Evolutionary conservation across 2,113 vertebrate genomes (phyloP).

Genomic region (Dendropsophus ebraccatus): DNA sequence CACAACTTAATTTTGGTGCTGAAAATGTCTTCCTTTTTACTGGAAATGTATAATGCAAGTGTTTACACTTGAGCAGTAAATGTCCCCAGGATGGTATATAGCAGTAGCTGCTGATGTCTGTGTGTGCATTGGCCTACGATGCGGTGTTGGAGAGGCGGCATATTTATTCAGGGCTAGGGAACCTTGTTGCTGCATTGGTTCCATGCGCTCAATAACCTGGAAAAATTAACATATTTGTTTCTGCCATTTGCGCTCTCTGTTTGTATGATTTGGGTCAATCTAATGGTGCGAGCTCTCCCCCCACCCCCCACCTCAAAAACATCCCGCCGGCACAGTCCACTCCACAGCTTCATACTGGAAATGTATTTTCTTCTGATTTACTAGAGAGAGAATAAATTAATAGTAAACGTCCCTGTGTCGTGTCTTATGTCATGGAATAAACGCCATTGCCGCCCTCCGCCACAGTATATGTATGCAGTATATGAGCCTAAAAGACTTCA

Average conservation of each 20-base stretch:
- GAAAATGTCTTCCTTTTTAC: constrained; percentile 25
- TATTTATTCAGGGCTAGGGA: constrained; percentile 19
- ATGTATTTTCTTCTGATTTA: constrained; percentile 2
- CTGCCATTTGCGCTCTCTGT: background rate
- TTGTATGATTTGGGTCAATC: background rate
- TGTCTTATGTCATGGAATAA: background rate
- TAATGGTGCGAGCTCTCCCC: background rate
- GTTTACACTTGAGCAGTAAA: background rate
- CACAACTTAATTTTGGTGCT: constrained; percentile 6
- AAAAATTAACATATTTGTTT: background rate
- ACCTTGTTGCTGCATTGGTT: background rate
- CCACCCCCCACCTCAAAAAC: too few relatives aligned
- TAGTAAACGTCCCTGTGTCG: constrained; percentile 1
- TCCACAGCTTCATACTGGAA: background rate
- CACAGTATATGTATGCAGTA: too few relatives aligned
- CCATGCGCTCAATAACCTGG: background rate
- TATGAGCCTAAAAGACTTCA: too few relatives aligned
- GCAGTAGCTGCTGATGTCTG: background rate
- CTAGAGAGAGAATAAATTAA: constrained; percentile 23
- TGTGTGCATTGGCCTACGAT: background rate
- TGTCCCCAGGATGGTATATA: too few relatives aligned
- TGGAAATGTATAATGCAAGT: background rate
- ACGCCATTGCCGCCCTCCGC: too few relatives aligned
- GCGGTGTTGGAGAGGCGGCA: background rate
- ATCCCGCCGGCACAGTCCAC: background rate